Evolutionary conservation across 2,888 invertebrate genomes (phyloP), one percentile per base, ranked within the genome.

Genomic region (Drosophila tanythrix): DNA sequence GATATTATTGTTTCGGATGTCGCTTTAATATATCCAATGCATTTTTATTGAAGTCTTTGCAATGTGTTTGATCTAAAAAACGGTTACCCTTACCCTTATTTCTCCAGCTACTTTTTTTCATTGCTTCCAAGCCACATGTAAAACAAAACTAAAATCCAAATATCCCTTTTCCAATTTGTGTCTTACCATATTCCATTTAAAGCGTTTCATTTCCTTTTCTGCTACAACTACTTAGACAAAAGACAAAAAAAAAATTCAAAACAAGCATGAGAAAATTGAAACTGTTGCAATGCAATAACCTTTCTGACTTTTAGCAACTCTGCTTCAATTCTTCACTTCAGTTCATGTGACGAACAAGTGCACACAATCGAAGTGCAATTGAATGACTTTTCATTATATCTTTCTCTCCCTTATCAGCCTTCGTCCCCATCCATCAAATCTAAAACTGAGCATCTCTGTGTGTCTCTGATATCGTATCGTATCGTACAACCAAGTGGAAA

Each of bases 371-470:
- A 65, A 76, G 66, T 77, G 81, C 78, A 76, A 78, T 86, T 76
- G 74, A 88, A 90, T 83, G 89, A 76, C 75, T 83, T 83, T 90
- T 88, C 89, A 88, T 86, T 90, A 83, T 71, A 71, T 53, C n/a
- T 43, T n/a, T 51, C 10, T 40, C 18, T 66, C 46, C 18, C 33
- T 31, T 11, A 43, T 11, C 35, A 25, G 21, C n/a, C 38, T 63
- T 51, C 60, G 62, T 53, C 35, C 33, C 3, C 21, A 29, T 40
- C 57, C 29, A 18, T 61, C 31, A 27, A 25, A 60, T 61, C 31
- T 56, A 57, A 25, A 4, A 57, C 21, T 62, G 40, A 36, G 43
- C 15, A 57, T 40, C n/a, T 36, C 27, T 56, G 35, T 60, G 31
- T 46, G 46, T 65, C 25, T 77, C 61, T 63, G 36, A 60, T 51